phyloP scores from a whole-genome alignment of 2,888 invertebrate species.

The Dicyrtoma fusca region DNA sequence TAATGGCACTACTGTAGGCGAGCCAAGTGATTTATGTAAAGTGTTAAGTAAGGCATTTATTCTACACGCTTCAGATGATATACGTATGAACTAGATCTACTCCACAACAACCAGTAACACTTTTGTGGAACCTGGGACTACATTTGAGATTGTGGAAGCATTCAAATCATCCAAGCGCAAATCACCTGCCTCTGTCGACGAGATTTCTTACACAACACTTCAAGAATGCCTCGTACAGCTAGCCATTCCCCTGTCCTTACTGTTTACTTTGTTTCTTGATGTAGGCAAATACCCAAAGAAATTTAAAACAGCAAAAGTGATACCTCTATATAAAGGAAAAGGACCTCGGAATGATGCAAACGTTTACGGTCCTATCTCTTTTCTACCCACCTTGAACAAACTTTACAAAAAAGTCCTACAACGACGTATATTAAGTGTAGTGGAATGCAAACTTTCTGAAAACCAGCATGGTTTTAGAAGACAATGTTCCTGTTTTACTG shows the following conservation, averaged over 20 bases:
- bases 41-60: too few relatives aligned
- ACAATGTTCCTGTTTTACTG: not conserved
- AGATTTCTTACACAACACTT: too few relatives aligned
- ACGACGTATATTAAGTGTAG: not conserved
- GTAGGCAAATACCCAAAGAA: not conserved
- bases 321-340: not conserved
- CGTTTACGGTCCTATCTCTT: not conserved
- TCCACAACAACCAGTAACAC: too few relatives aligned
- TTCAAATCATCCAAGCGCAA: too few relatives aligned
- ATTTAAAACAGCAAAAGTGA: not conserved
- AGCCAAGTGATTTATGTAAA: too few relatives aligned
- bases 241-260: not conserved
- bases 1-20: too few relatives aligned
- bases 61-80: too few relatives aligned
- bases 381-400: not conserved
- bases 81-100: too few relatives aligned
- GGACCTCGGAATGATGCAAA: not conserved
- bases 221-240: too few relatives aligned
- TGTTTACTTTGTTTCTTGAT: not conserved
- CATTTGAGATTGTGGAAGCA: too few relatives aligned
- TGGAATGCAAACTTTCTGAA: not conserved
- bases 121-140: too few relatives aligned
- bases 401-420: not conserved
- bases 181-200: too few relatives aligned
- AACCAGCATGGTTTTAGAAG: conserved; percentile 2